phyloP scores from a whole-genome alignment of 2,113 vertebrate genomes.

The Chascanopsetta lugubris region DNA sequence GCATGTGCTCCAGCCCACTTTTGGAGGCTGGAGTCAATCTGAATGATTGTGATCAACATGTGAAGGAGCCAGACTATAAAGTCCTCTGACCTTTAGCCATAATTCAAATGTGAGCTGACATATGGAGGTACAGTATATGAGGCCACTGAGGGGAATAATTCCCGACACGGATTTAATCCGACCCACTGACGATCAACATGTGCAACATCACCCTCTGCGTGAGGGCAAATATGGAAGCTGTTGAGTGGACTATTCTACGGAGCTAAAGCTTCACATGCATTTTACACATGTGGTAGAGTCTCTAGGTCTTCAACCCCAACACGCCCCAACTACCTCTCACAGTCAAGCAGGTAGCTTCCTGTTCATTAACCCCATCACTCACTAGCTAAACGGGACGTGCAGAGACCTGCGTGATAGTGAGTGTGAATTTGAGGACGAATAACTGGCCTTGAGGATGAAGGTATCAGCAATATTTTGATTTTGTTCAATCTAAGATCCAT shows the following conservation, averaged over 20 bases:
- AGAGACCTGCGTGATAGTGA: slow-evolving; percentile 32
- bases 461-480: background rate
- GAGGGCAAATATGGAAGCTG: slow-evolving; percentile 18
- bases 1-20: background rate
- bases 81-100: slow-evolving; percentile 35
- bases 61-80: slow-evolving; percentile 19
- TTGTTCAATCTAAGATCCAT: background rate
- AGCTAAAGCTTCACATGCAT: slow-evolving; percentile 16
- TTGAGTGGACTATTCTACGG: slow-evolving; percentile 5
- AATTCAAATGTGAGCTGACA: slow-evolving; percentile 30
- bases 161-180: no score
- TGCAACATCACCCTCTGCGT: slow-evolving; percentile 6
- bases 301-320: background rate
- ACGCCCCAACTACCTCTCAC: slow-evolving; percentile 16
- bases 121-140: slow-evolving; percentile 4
- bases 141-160: no score
- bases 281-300: background rate
- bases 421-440: background rate
- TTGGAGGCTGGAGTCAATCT: background rate
- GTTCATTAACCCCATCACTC: slow-evolving; percentile 43
- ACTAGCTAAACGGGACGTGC: slow-evolving; percentile 37
- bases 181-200: background rate
- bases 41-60: background rate
- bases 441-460: background rate
- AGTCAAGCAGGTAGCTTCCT: slow-evolving; percentile 29